phyloP scores from a whole-genome alignment of 2,113 vertebrate genomes.

The Hemibagrus wyckioides region DNA sequence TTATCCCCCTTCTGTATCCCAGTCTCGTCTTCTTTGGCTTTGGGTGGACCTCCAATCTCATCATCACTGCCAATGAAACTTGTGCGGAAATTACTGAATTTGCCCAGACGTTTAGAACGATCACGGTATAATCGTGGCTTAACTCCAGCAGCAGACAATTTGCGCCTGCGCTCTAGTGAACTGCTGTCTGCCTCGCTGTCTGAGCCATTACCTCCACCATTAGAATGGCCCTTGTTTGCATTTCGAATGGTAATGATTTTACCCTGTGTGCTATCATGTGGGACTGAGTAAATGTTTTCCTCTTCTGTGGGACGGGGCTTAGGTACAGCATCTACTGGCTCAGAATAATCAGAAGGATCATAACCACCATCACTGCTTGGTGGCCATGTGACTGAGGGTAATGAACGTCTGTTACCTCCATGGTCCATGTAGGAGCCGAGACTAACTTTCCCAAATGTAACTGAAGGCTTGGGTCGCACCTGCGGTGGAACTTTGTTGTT shows the following conservation, averaged over 20 bases:
- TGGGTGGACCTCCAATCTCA: constrained; percentile 80
- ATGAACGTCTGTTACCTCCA: constrained; percentile 77
- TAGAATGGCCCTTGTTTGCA: constrained; percentile 87
- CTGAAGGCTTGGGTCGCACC: constrained; percentile 86
- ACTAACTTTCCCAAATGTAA: constrained; percentile 81
- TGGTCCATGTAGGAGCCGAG: constrained; percentile 80
- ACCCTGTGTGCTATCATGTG: constrained; percentile 95
- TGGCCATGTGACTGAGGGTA: constrained; percentile 80
- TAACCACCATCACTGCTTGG: constrained; percentile 81
- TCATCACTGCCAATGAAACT: constrained; percentile 93
- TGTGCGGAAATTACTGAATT: constrained; percentile 86
- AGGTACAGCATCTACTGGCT: constrained; percentile 90
- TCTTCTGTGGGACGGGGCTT: constrained; percentile 88
- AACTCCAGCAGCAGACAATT: constrained; percentile 71
- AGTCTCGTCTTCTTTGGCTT: constrained; percentile 83
- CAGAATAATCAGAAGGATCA: constrained; percentile 95
- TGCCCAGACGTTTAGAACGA: constrained; percentile 84
- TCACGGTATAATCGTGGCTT: constrained; percentile 88
- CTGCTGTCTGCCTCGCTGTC: constrained; percentile 93
- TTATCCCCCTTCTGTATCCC: constrained; percentile 85
- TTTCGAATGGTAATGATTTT: constrained; percentile 97
- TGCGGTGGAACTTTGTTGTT: constrained; percentile 92
- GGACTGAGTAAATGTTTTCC: constrained; percentile 95
- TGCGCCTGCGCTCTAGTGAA: constrained; percentile 86
- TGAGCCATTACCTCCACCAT: constrained; percentile 87